A percentile compares a stretch with the other conserved stretches of the same genome.
These are phyloP conservation scores for Leucoraja erinaceus DNA, from an alignment of 2,113 vertebrate species.

Conservation along the genomic window DNA sequence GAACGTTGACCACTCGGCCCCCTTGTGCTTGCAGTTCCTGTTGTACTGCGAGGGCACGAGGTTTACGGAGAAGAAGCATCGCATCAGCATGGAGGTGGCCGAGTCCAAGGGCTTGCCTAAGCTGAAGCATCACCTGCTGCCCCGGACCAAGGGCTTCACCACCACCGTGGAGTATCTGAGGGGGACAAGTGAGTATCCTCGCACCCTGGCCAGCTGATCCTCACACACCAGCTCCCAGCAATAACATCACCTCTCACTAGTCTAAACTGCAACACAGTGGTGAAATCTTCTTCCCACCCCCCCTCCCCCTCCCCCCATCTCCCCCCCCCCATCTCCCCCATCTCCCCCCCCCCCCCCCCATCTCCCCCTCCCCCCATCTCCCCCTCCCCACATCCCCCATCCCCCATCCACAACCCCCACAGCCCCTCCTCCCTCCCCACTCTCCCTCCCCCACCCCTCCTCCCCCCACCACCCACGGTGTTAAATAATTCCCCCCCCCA, in stretches of 20 bases:
- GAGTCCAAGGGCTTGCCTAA: conserved; percentile 85
- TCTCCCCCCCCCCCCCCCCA: too few species aligned
- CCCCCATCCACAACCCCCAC: too few species aligned
- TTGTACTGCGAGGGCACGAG: conserved; percentile 95
- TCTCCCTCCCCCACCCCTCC: too few species aligned
- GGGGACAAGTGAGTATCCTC: conserved; percentile 71
- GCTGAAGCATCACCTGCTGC: conserved; percentile 90
- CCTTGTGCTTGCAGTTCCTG: conserved; percentile 66
- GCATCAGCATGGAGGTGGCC: conserved; percentile 95
- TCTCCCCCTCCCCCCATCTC: too few species aligned
- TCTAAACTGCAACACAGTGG: too few species aligned
- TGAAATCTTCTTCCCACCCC: too few species aligned
- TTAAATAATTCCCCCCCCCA: too few species aligned
- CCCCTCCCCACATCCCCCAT: too few species aligned
- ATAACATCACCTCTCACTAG: neutral
- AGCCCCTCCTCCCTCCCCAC: too few species aligned
- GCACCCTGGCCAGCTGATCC: neutral
- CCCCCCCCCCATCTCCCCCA: too few species aligned
- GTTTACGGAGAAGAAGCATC: conserved; percentile 93
- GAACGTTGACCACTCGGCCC: neutral
- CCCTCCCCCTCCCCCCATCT: too few species aligned
- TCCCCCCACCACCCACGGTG: too few species aligned
- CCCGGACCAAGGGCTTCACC: conserved; percentile 94
- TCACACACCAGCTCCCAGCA: neutral
- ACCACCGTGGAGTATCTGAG: conserved; percentile 90